Base-by-base conservation (phyloP, 2,888 invertebrate species). In the Oscheius sp. region DNA sequence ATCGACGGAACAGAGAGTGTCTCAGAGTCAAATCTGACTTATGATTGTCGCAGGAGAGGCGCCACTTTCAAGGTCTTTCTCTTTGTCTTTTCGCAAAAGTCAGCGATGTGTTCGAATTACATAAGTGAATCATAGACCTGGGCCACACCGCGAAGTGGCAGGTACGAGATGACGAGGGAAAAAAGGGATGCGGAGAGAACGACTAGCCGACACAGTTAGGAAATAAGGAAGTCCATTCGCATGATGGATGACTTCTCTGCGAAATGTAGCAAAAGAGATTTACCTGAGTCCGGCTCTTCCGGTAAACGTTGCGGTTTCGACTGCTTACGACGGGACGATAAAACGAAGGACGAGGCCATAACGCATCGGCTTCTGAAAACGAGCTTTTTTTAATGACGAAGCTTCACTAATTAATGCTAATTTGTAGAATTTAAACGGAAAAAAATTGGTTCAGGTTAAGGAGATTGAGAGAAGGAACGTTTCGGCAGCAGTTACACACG, bases 241-340 rank as follows among this genome's bases (percentile, higher is more conserved):
- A 42, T 42, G 15, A 42, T 15, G 42, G 42, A 42, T 42, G 17
- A 42, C 17, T 42, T 42, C n/a, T n/a, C 17, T n/a, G n/a, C 4
- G 12, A 42, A 42, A 6, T 42, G 8, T 34, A 34, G 8, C 37
- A 34, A 37, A 25, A 46, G n/a, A 12, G 15, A 34, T 33, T 4
- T 50, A 65, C 65, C 65, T 50, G 65, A 48, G 33, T 20, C 12
- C 33, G 27, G 39, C 39, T 71, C 71, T 37, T 68, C 71, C 12
- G 58, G 58, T n/a, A 71, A 31, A 45, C 71, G 53, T 55, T 71
- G 71, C 20, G 71, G 71, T 50, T 71, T 71, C 34, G 67, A 29
- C 53, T 71, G 71, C 33, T 70, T 70, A 57, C 70, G 70, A 31
- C 50, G 58, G 46, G 65, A 70, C 55, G 68, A 46, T 48, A 65